phyloP scores from a whole-genome alignment of 2,797 vertebrate species.

The Meriones psammophilus region DNA sequence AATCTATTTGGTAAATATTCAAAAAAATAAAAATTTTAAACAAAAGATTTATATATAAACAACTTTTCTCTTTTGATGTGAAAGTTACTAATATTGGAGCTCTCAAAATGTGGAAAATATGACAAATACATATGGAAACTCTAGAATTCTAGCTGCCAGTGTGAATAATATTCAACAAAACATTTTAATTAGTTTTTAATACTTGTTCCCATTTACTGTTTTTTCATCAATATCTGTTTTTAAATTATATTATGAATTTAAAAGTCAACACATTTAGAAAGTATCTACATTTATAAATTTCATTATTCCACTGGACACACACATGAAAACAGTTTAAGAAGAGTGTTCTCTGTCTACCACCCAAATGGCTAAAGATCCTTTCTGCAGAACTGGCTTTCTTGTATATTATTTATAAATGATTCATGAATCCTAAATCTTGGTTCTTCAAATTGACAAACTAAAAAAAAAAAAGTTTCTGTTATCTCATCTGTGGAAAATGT shows the following conservation, averaged over 20 bases:
- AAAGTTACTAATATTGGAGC: conserved; percentile 1
- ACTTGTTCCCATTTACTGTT: not conserved
- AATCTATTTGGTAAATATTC: conserved; percentile 26
- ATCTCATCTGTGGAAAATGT: not conserved
- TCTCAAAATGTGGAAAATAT: not conserved
- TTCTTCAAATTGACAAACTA: not conserved
- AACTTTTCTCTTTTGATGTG: not conserved
- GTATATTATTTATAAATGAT: not conserved
- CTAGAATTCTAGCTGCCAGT: not conserved
- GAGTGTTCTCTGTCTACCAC: not conserved
- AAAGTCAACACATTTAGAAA: not conserved
- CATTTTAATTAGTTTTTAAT: not conserved
- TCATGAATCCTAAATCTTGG: not conserved
- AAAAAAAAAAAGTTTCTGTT: not conserved
- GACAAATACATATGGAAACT: not conserved
- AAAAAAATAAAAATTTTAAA: not conserved
- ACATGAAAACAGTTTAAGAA: not conserved
- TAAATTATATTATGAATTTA: not conserved
- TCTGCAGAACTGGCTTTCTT: not conserved
- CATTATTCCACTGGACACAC: not conserved
- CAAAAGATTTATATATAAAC: conserved; percentile 33
- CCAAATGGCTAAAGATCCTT: not conserved
- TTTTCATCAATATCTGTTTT: not conserved
- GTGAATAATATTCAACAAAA: not conserved
- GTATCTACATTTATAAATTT: not conserved